A percentile compares a stretch with the other conserved stretches of the same genome.
Evolutionary conservation across 2,797 vertebrate genomes (phyloP).

Genomic region (Thripadectes ignobilis): DNA sequence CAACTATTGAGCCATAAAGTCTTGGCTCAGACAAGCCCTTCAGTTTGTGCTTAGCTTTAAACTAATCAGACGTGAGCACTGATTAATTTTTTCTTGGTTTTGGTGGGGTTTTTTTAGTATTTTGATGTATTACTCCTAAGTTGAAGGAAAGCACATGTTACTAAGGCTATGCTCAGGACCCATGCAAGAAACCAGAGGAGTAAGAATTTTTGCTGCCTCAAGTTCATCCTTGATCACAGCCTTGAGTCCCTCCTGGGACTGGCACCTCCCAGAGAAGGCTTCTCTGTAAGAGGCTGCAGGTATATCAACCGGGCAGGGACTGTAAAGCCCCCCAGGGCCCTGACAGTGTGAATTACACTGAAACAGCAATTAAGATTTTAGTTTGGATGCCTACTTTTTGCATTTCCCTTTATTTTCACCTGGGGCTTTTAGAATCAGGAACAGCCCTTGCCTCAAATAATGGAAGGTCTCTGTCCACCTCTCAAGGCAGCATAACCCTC

Average conservation of each 20-base stretch:
- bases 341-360: not conserved
- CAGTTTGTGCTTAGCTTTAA: not conserved
- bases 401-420: not conserved
- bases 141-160: not conserved
- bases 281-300: not conserved
- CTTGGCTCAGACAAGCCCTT: not conserved
- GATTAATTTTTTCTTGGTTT: not conserved
- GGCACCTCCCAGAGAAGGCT: not conserved
- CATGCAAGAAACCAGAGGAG: not conserved
- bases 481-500: not conserved
- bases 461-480: not conserved
- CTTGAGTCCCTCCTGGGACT: not conserved
- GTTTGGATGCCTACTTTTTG: not conserved
- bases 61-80: not conserved
- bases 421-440: not conserved
- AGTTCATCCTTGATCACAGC: not conserved
- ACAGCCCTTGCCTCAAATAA: not conserved
- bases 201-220: not conserved
- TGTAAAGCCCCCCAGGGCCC: not conserved
- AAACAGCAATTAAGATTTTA: not conserved
- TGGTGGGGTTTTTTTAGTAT: not conserved
- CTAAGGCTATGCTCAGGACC: not conserved
- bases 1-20: accelerated
- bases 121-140: not conserved
- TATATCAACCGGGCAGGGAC: not conserved